Percentiles rank a stretch among this genome's conserved stretches.
Evolutionary conservation across 2,113 vertebrate genomes (phyloP).

Genomic region (Caretta caretta): DNA sequence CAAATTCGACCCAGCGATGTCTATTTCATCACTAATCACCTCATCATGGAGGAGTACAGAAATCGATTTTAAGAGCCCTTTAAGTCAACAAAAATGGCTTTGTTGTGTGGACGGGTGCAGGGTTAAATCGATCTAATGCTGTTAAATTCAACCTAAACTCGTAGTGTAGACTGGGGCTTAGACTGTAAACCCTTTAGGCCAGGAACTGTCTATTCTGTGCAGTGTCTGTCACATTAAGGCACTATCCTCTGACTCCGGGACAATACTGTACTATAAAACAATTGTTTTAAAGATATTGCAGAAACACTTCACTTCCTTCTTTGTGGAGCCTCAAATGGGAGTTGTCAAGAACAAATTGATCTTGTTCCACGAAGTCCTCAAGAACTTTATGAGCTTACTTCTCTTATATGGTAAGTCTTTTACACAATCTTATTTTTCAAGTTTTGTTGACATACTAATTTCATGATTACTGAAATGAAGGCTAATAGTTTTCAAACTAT

Average conservation of each 20-base stretch:
- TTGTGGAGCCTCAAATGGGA: constrained; percentile 96
- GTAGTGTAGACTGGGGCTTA: neutral
- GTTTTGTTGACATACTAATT: neutral
- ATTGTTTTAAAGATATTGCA: constrained; percentile 90
- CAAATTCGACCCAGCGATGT: too few species aligned
- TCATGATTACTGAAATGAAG: neutral
- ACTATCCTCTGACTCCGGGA: neutral
- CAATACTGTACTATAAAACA: neutral
- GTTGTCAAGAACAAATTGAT: constrained; percentile 98
- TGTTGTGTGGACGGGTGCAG: too few species aligned
- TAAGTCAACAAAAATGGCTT: too few species aligned
- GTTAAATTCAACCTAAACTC: too few species aligned
- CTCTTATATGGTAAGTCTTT: constrained; percentile 93
- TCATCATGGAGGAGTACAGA: too few species aligned
- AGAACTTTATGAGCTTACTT: constrained; percentile 98
- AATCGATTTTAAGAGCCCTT: too few species aligned
- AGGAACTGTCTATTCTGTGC: neutral
- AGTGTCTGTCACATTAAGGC: neutral
- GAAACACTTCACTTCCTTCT: constrained; percentile 98
- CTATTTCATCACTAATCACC: too few species aligned
- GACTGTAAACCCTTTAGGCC: neutral
- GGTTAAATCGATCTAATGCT: too few species aligned
- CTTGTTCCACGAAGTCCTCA: constrained; percentile 97
- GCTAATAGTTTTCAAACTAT: neutral
- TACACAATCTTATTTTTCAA: neutral